phyloP scores from a whole-genome alignment of 2,888 invertebrate species.

The Neuroscelio doddi region DNA sequence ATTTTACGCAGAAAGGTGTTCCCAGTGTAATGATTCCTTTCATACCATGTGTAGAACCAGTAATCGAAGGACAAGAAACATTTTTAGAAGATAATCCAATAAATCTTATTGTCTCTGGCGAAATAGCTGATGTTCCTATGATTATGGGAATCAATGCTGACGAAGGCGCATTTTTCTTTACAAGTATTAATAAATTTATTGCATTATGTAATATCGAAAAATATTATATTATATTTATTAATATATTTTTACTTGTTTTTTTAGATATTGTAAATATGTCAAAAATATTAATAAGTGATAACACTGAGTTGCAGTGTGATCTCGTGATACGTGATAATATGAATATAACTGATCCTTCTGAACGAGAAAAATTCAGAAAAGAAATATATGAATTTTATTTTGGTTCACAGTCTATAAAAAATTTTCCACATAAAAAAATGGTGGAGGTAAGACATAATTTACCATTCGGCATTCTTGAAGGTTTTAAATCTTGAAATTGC shows the following conservation, averaged over 20 bases:
- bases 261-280: neutral
- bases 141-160: conserved; percentile 56
- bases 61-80: conserved; percentile 59
- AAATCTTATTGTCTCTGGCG: conserved; percentile 58
- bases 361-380: conserved; percentile 9
- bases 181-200: conserved; percentile 48
- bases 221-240: neutral
- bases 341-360: conserved; percentile 9
- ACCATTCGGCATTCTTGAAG: neutral
- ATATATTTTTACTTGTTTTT: neutral
- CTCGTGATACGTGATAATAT: conserved; percentile 14
- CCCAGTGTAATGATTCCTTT: conserved; percentile 54
- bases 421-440: neutral
- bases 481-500: conserved; percentile 16
- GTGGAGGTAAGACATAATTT: neutral
- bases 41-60: conserved; percentile 59
- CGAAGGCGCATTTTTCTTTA: conserved; percentile 52
- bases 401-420: neutral
- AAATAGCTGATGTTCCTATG: conserved; percentile 61
- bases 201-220: neutral
- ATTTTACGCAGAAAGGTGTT: conserved; percentile 52
- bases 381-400: conserved; percentile 30
- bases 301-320: conserved; percentile 7
- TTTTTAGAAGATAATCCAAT: conserved; percentile 64
- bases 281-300: conserved; percentile 11